Evolutionary conservation across 2,888 invertebrate species (phyloP).

Genomic region (Agapetus fuscipes): DNA sequence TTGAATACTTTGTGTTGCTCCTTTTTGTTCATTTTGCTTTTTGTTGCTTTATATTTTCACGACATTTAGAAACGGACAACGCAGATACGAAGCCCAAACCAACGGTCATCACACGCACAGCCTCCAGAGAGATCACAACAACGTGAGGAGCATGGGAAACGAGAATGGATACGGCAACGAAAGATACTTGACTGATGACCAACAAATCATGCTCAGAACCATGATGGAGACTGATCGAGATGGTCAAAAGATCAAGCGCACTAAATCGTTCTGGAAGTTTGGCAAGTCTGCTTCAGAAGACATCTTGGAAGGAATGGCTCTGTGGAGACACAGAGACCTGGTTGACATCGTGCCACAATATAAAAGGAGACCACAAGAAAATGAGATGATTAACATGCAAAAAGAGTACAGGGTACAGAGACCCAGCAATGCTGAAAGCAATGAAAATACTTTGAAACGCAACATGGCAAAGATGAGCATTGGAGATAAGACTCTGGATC

Average conservation of each 20-base stretch:
- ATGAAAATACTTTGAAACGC: slow-evolving; percentile 27
- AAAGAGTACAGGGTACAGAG: slow-evolving; percentile 30
- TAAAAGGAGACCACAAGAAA: slow-evolving; percentile 34
- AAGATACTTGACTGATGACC: slow-evolving; percentile 47
- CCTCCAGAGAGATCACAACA: slow-evolving; percentile 22
- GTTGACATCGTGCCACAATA: slow-evolving; percentile 58
- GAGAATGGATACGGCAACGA: slow-evolving; percentile 27
- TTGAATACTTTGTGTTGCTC: slow-evolving; percentile 20
- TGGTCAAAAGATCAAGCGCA: slow-evolving; percentile 62
- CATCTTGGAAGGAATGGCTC: slow-evolving; percentile 76
- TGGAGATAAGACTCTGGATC: slow-evolving; percentile 20
- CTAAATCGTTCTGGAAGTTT: slow-evolving; percentile 81
- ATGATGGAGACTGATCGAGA: slow-evolving; percentile 49
- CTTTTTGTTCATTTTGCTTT: slow-evolving; percentile 25
- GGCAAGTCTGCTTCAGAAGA: slow-evolving; percentile 62
- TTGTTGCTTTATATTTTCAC: slow-evolving; percentile 26
- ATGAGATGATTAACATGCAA: slow-evolving; percentile 29
- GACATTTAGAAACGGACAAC: slow-evolving; percentile 21
- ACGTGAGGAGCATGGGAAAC: slow-evolving; percentile 12
- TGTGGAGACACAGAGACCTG: slow-evolving; percentile 78
- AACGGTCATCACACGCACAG: slow-evolving; percentile 29
- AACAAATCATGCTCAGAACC: slow-evolving; percentile 38
- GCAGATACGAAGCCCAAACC: slow-evolving; percentile 27
- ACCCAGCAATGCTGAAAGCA: slow-evolving; percentile 33
- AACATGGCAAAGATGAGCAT: slow-evolving; percentile 38